phyloP scores from a whole-genome alignment of 2,888 invertebrate species.

The Achlya flavicornis region DNA sequence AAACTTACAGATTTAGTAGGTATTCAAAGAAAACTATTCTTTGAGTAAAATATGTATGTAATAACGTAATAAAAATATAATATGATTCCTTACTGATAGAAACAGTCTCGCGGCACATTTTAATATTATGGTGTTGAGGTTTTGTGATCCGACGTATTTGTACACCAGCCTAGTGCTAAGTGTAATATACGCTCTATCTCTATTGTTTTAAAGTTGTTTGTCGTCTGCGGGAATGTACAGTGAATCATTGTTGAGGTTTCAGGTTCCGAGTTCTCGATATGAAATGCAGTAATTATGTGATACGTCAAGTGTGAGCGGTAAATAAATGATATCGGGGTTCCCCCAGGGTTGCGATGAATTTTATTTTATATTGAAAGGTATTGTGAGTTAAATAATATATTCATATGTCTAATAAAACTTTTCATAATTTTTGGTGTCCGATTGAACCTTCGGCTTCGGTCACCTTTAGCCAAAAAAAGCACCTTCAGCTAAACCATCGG shows the following conservation, averaged over 20 bases:
- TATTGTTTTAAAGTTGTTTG: conserved; percentile 34
- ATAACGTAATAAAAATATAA: background rate
- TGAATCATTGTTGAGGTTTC: conserved; percentile 47
- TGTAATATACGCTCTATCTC: conserved; percentile 30
- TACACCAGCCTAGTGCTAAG: conserved; percentile 19
- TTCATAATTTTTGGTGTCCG: too few species aligned
- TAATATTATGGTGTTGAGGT: conserved; percentile 4
- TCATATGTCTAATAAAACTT: too few species aligned
- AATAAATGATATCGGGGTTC: background rate
- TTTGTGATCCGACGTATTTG: conserved; percentile 19
- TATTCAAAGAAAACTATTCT: background rate
- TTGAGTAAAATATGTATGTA: background rate
- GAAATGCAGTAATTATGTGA: conserved; percentile 14
- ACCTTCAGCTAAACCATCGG: too few species aligned
- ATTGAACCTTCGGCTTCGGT: too few species aligned
- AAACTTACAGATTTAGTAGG: too few species aligned
- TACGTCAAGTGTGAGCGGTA: background rate
- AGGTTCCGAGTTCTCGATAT: conserved; percentile 55
- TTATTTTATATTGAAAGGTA: too few species aligned
- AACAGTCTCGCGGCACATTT: background rate
- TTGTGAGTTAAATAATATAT: too few species aligned
- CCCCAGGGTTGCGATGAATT: too few species aligned
- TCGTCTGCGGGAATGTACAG: conserved; percentile 16
- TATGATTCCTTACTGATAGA: background rate
- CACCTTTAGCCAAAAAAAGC: too few species aligned